Percentiles rank a stretch among this genome's conserved stretches.
phyloP scores from a whole-genome alignment of 2,797 vertebrate species.

The Etheostoma perlongum region DNA sequence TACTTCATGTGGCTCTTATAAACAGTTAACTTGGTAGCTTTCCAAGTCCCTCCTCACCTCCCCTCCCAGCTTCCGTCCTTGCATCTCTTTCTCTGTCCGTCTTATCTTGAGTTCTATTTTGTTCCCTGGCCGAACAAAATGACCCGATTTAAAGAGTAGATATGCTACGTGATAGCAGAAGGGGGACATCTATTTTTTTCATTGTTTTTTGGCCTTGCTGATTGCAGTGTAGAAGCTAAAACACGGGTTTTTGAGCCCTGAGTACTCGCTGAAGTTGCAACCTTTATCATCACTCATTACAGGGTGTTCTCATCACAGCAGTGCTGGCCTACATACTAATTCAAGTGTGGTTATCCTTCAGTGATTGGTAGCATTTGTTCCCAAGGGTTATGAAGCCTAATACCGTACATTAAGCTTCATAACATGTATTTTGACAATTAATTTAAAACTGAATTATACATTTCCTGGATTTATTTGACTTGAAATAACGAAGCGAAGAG shows the following conservation, averaged over 20 bases:
- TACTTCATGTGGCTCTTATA: slow-evolving; percentile 76
- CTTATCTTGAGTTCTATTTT: slow-evolving; percentile 72
- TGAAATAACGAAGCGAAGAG: slow-evolving; percentile 67
- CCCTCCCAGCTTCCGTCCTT: background rate
- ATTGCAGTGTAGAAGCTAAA: slow-evolving; percentile 54
- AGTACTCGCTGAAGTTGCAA: slow-evolving; percentile 47
- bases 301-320: slow-evolving; percentile 45
- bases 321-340: slow-evolving; percentile 64
- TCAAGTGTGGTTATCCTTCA: slow-evolving; percentile 28
- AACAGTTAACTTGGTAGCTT: slow-evolving; percentile 73
- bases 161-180: slow-evolving; percentile 73
- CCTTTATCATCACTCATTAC: slow-evolving; percentile 61
- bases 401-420: background rate
- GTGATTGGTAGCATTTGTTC: slow-evolving; percentile 48
- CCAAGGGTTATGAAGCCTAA: slow-evolving; percentile 52
- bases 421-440: slow-evolving; percentile 48
- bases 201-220: slow-evolving; percentile 46
- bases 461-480: slow-evolving; percentile 56
- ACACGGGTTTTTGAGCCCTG: slow-evolving; percentile 47
- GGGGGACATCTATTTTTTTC: slow-evolving; percentile 59
- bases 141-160: slow-evolving; percentile 78
- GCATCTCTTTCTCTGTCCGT: slow-evolving; percentile 11
- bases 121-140: slow-evolving; percentile 50
- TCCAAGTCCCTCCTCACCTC: slow-evolving; percentile 56
- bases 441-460: slow-evolving; percentile 53